Evolutionary conservation across 1,140 invertebrate genomes (phyloP).

Genomic region (Babylonia areolata): DNA sequence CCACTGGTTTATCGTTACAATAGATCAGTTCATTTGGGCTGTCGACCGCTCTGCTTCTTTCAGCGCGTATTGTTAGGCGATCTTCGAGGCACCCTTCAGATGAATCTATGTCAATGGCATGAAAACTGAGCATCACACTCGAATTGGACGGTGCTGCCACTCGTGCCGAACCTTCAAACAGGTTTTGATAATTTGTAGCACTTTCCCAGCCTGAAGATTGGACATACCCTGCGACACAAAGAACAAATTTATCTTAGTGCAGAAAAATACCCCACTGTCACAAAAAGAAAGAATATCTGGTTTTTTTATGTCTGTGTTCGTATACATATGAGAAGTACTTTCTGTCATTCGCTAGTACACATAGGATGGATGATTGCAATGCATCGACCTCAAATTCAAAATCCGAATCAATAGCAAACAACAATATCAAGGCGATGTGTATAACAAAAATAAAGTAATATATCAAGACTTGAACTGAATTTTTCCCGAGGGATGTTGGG

Average conservation of each 20-base stretch:
- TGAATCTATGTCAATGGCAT: background rate
- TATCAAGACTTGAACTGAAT: no score
- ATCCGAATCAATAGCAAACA: no score
- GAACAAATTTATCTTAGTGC: background rate
- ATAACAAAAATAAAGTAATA: no score
- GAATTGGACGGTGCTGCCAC: background rate
- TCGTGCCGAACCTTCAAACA: background rate
- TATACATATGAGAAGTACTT: no score
- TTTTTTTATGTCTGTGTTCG: no score
- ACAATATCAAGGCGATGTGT: no score
- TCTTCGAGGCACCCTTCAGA: background rate
- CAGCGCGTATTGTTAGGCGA: background rate
- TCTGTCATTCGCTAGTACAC: no score
- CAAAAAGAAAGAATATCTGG: no score
- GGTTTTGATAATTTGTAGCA: background rate
- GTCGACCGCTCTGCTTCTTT: background rate
- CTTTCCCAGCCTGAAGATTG: background rate
- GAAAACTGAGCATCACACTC: conserved; percentile 4
- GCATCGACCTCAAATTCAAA: no score
- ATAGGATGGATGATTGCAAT: no score
- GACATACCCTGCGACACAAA: background rate
- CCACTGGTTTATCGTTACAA: background rate
- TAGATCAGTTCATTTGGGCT: background rate
- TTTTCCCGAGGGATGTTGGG: no score
- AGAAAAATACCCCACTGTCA: no score